Percentiles rank a stretch among this genome's conserved stretches.
Conservation (phyloP, 2,888 invertebrate genomes). For the Metallyticus violacea region DNA sequence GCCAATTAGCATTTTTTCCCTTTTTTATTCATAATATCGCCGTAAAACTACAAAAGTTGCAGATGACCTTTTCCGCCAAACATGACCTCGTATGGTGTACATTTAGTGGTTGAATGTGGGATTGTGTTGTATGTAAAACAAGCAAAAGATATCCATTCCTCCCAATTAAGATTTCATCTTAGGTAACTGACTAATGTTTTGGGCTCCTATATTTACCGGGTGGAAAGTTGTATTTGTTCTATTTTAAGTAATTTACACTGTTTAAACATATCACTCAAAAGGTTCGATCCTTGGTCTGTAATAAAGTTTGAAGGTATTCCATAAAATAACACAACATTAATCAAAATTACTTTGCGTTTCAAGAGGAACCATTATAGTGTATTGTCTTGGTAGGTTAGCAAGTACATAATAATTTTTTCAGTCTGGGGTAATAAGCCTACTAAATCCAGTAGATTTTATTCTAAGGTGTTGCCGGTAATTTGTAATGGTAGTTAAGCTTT, state of each 20-base stretch:
- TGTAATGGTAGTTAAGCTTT: neutral
- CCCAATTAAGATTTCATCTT: no score
- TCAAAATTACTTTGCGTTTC: conserved; percentile 20
- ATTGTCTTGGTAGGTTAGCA: neutral
- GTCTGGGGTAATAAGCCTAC: neutral
- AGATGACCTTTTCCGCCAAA: no score
- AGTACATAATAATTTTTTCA: neutral
- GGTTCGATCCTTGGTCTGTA: conserved; percentile 39
- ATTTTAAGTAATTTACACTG: conserved; percentile 25
- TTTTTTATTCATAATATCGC: no score
- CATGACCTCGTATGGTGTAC: no score
- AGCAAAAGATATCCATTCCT: no score
- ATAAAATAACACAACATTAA: conserved; percentile 33
- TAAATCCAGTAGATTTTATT: neutral
- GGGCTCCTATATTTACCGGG: neutral
- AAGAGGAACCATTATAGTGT: conserved; percentile 27
- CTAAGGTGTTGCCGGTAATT: neutral
- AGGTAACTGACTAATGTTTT: no score
- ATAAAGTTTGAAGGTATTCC: conserved; percentile 35
- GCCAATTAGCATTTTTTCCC: no score
- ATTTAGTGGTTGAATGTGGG: no score
- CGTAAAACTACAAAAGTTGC: no score
- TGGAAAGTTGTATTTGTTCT: neutral
- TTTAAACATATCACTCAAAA: conserved; percentile 37
- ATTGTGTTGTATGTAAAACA: no score